Evolutionary conservation across 2,113 vertebrate genomes (phyloP), one percentile per base, ranked within the genome.

Genomic region (Silurus meridionalis): DNA sequence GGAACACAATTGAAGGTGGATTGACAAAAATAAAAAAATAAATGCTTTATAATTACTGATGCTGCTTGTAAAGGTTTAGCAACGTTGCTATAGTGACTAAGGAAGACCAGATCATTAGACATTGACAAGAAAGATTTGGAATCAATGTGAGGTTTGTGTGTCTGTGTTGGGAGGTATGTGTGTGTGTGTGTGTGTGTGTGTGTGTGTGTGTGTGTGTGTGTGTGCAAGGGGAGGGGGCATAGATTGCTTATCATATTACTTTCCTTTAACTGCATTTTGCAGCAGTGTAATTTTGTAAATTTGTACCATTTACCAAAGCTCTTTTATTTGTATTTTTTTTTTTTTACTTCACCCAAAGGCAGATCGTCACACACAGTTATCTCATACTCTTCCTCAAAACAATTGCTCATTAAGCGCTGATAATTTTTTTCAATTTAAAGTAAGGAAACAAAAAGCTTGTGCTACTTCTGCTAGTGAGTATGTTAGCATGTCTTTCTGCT

Each of bases 41-140:
- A 82, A 94, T 94, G 88, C 82, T 88, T 93, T 93, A 91, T 91
- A 72, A 66, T 80, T 75, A 48, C 64, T 69, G 23, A 75, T 77
- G 84, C 88, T 90, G 91, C 90, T 87, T 69, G 28, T 60, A 23
- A 84, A 79, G 67, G 84, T 78, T 88, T 63, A 86, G 74, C 83
- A 74, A 84, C 69, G 79, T 90, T 83, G 78, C 77, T 53, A 81
- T 69, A 86, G 77, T 81, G 63, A 75, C 80, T 23, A 46, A 83
- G 77, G 67, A 75, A 77, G 53, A 89, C 80, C 72, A 85, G 71
- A 85, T 87, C 61, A 85, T 79, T 81, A n/a, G 14, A 78, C 28
- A 61, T 79, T 78, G 63, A 69, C 46, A 13, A 6, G 80, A 82
- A 87, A 53, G 50, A 82, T 84, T 46, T 3, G 25, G 9, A 79